phyloP scores from a whole-genome alignment of 2,797 vertebrate genomes.

The Eidolon dupreanum region DNA sequence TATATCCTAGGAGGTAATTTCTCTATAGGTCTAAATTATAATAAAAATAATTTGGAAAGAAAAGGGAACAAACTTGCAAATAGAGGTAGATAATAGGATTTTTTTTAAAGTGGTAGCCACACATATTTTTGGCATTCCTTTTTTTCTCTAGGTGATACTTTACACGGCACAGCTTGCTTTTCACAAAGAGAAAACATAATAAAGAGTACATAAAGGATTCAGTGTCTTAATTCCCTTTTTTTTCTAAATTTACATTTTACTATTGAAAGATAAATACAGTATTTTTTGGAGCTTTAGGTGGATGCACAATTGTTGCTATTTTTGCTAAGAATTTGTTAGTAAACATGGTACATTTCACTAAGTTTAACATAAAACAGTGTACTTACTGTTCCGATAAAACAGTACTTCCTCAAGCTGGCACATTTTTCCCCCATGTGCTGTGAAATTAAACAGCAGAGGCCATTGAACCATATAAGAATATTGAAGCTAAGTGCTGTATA shows the following conservation, averaged over 20 bases:
- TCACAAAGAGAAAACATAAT: conserved; percentile 42
- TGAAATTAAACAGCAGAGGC: background rate
- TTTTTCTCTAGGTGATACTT: background rate
- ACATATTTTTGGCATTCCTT: background rate
- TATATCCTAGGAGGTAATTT: conserved; percentile 6
- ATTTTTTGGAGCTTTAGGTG: background rate
- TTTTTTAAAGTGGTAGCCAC: conserved; percentile 22
- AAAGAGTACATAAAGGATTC: background rate
- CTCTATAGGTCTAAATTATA: conserved; percentile 19
- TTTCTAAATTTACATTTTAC: conserved; percentile 49
- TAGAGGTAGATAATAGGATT: background rate
- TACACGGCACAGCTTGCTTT: background rate
- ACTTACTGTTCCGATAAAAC: background rate
- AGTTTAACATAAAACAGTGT: background rate
- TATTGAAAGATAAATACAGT: background rate
- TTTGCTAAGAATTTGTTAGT: conserved; percentile 41
- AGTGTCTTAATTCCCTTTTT: background rate
- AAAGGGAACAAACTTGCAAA: conserved; percentile 1
- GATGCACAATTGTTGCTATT: background rate
- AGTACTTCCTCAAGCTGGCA: background rate
- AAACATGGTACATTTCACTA: background rate
- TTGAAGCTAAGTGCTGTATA: background rate
- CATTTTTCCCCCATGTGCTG: background rate
- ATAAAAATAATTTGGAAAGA: conserved; percentile 28
- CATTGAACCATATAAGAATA: background rate